Percentiles rank a stretch among this genome's conserved stretches.
phyloP scores from a whole-genome alignment of 2,113 vertebrate species.

The Malurus cyaneus region DNA sequence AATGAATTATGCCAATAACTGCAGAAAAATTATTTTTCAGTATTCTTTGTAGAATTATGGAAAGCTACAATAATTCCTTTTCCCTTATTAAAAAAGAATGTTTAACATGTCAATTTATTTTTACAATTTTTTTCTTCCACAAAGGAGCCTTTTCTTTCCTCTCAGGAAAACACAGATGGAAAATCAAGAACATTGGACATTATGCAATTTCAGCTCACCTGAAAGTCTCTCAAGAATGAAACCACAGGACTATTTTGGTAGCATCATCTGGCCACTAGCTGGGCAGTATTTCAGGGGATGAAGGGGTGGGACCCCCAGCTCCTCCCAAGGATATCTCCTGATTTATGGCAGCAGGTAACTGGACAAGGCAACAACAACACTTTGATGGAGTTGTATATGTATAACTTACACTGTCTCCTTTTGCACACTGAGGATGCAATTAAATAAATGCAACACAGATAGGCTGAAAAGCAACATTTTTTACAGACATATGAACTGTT shows the following conservation, averaged over 20 bases:
- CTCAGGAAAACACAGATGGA: background rate
- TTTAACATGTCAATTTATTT: background rate
- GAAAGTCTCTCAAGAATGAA: background rate
- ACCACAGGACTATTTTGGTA: background rate
- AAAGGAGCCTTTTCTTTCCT: background rate
- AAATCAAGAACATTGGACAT: background rate
- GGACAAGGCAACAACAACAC: background rate
- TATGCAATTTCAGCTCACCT: background rate
- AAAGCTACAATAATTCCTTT: background rate
- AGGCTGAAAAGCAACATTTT: background rate
- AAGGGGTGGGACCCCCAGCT: background rate
- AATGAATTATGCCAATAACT: background rate
- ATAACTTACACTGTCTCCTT: background rate
- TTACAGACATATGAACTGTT: background rate
- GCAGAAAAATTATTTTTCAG: background rate
- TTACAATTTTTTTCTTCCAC: background rate
- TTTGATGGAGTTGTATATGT: background rate
- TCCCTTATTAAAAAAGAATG: background rate
- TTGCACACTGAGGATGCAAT: background rate
- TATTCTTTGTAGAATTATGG: background rate
- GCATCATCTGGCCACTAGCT: background rate
- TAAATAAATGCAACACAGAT: background rate
- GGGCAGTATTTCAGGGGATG: background rate
- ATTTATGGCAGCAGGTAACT: background rate
- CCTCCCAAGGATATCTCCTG: background rate